These are phyloP conservation scores for Threskiornis aethiopicus DNA, from an alignment of 2,797 vertebrate species.

Conservation along the genomic window DNA sequence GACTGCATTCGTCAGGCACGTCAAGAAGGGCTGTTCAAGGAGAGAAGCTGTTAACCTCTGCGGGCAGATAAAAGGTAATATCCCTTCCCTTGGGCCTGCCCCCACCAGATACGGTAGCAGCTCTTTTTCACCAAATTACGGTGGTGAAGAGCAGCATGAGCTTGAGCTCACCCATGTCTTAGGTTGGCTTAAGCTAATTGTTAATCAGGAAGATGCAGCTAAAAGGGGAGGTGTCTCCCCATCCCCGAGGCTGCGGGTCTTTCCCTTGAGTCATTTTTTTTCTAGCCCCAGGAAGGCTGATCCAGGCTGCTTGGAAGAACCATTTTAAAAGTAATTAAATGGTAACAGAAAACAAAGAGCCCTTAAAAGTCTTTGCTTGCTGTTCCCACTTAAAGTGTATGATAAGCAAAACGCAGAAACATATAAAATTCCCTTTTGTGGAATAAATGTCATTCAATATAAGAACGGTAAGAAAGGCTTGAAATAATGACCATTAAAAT, in stretches of 20 bases:
- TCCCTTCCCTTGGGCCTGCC: background rate
- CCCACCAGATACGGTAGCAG: fast-evolving
- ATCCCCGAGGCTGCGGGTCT: background rate
- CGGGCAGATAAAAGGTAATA: background rate
- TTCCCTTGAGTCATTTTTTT: background rate
- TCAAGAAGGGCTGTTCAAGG: background rate
- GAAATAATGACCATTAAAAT: background rate
- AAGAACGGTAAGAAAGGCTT: background rate
- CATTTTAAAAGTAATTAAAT: background rate
- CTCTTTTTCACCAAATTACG: fast-evolving
- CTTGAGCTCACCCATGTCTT: background rate
- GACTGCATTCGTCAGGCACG: background rate
- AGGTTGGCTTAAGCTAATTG: background rate
- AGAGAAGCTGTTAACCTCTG: background rate
- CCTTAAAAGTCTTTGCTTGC: background rate
- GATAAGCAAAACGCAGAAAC: background rate
- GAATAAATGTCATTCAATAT: fast-evolving
- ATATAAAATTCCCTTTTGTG: background rate
- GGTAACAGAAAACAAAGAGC: background rate
- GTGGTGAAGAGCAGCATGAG: background rate
- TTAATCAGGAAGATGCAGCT: background rate
- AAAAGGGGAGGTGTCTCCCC: background rate
- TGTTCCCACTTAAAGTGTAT: background rate
- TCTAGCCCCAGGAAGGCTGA: background rate
- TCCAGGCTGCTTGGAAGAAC: background rate